Base-by-base conservation (phyloP, 2,797 vertebrate genomes). In the Pseudochaenichthys georgianus region DNA sequence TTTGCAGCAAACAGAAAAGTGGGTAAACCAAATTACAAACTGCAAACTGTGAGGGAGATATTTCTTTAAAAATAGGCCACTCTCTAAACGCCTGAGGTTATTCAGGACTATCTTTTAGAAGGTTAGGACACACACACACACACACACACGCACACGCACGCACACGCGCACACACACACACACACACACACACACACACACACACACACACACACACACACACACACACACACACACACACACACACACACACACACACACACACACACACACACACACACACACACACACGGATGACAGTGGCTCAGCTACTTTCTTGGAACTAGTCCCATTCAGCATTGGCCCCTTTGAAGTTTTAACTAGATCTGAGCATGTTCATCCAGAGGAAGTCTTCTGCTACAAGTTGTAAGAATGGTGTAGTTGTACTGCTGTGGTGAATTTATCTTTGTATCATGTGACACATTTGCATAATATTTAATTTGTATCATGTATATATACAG, bases 261-360 rank as follows among this genome's bases (percentile, higher is more conserved):
- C 83, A 89, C 83, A 89, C 89, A 91, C 87, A 86, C 86, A 88
- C 82, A 67, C 78, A 66, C 65, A 45, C 83, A 89, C 89, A 91
- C 87, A 45, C 83, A 89, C 89, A 91, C 87, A 86, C 86, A 88
- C 81, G 63, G 77, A 66, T 65, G 83, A 89, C 87, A 88, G 88
- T 82, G 80, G 87, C 77, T 81, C 57, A 77, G 83, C 81, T 85
- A 82, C 85, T 87, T 86, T 89, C 74, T 86, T 89, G 85, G 86
- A 89, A 75, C 75, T 69, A n/a, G 81, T 89, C 81, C 77, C 66
- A 77, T 81, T 87, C 84, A 73, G 53, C 13, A 1, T 64, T 70
- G 73, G 77, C 16, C 69, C 64, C 73, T 87, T 90, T 91, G 88
- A 89, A 89, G 86, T 90, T 87, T 86, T 75, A 87, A 80, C 84